phyloP scores from a whole-genome alignment of 2,888 invertebrate species.

The Polyploca ridens region DNA sequence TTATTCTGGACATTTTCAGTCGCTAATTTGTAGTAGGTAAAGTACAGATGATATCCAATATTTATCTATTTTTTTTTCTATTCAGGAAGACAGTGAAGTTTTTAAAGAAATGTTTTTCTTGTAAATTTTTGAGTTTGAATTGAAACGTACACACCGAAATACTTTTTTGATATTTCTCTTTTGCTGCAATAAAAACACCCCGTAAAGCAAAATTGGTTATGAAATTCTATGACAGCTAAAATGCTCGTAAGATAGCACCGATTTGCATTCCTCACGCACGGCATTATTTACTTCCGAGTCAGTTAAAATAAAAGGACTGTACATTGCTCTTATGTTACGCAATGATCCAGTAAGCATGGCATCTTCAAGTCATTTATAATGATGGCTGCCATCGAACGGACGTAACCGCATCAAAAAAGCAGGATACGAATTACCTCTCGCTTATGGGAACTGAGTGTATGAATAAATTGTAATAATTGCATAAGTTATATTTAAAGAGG shows the following conservation, averaged over 20 bases:
- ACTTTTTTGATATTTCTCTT: no score
- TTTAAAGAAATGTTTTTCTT: no score
- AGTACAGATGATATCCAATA: no score
- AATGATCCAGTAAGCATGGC: background rate
- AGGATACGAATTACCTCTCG: background rate
- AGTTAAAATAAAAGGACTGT: constrained; percentile 7
- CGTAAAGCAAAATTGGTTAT: background rate
- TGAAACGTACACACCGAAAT: no score
- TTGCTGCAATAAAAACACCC: background rate
- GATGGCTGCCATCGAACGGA: constrained; percentile 6
- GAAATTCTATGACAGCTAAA: background rate
- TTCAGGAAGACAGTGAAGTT: no score
- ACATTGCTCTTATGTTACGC: background rate
- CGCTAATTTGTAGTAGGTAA: no score
- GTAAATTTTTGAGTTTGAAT: no score
- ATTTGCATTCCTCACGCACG: constrained; percentile 7
- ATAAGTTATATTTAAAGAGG: background rate
- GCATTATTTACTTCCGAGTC: background rate
- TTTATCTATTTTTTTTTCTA: no score
- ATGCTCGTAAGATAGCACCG: background rate
- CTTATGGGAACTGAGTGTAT: background rate
- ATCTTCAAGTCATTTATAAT: background rate
- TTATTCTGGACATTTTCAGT: no score
- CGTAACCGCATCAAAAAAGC: background rate
- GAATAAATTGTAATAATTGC: constrained; percentile 7